These are phyloP conservation scores for Ladona fulva DNA, from an alignment of 1,140 invertebrate species.

Conservation along the genomic window DNA sequence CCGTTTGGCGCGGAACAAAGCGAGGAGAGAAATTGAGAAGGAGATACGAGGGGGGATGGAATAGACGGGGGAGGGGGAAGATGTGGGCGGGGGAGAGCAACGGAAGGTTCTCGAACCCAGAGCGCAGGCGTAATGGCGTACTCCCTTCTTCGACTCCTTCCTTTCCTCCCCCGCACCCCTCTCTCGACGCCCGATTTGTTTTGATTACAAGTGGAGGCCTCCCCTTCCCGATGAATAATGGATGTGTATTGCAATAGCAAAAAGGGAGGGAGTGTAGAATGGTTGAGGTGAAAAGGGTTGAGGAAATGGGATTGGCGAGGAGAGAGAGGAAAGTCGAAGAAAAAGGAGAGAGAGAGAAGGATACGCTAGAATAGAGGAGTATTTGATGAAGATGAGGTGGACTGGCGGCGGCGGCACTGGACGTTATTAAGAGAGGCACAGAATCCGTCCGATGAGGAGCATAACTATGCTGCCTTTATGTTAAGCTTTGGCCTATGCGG, in stretches of 20 bases:
- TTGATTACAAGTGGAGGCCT: conserved; percentile 23
- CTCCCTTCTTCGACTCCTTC: conserved; percentile 9
- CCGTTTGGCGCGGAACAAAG: not conserved
- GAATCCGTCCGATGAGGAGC: not conserved
- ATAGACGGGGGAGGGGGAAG: not conserved
- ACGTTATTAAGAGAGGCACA: not conserved
- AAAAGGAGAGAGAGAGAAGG: not conserved
- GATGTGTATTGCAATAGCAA: conserved; percentile 25
- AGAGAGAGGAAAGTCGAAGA: not conserved
- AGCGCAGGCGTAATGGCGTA: conserved; percentile 11
- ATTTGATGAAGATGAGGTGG: not conserved
- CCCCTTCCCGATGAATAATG: conserved; percentile 23
- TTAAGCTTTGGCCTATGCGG: not conserved
- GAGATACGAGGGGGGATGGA: not conserved
- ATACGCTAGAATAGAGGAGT: not conserved
- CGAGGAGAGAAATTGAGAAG: not conserved
- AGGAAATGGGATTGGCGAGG: not conserved
- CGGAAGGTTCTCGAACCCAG: conserved; percentile 3
- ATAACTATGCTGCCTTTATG: not conserved
- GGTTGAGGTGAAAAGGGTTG: not conserved
- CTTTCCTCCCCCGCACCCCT: not conserved
- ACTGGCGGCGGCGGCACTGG: not conserved
- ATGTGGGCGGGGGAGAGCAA: not conserved
- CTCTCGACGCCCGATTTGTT: conserved; percentile 25
- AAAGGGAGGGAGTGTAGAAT: conserved; percentile 15